Evolutionary conservation across 2,888 invertebrate species (phyloP).

Genomic region (Sinelater perroti): DNA sequence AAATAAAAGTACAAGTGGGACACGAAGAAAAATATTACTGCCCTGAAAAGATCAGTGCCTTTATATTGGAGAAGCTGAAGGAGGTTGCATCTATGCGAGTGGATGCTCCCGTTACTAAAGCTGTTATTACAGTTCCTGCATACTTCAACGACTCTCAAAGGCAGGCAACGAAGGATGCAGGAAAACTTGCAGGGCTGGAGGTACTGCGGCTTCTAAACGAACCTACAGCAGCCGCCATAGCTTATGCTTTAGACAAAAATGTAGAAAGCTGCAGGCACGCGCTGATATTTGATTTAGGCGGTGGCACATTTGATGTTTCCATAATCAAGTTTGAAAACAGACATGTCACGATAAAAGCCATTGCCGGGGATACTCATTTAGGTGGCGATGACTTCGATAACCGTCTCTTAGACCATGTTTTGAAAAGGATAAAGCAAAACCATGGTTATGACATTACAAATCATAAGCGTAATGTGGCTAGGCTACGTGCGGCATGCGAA

Average conservation of each 20-base stretch:
- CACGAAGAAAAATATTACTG: slow-evolving; percentile 88
- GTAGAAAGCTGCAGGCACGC: slow-evolving; percentile 82
- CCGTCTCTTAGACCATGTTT: slow-evolving; percentile 88
- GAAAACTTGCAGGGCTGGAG: slow-evolving; percentile 88
- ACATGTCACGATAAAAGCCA: slow-evolving; percentile 92
- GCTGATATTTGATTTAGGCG: slow-evolving; percentile 82
- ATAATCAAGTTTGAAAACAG: slow-evolving; percentile 94
- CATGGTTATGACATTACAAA: slow-evolving; percentile 88
- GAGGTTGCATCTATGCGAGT: slow-evolving; percentile 70
- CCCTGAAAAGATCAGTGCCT: slow-evolving; percentile 91
- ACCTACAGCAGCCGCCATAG: slow-evolving; percentile 91
- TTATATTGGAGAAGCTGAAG: slow-evolving; percentile 94
- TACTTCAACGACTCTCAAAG: slow-evolving; percentile 93
- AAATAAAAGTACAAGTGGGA: slow-evolving; percentile 85
- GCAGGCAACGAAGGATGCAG: slow-evolving; percentile 93
- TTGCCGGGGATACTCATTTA: slow-evolving; percentile 94
- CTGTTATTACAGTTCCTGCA: slow-evolving; percentile 90
- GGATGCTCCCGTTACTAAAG: slow-evolving; percentile 86
- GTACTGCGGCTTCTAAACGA: slow-evolving; percentile 92
- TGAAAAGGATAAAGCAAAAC: slow-evolving; percentile 90
- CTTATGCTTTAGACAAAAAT: slow-evolving; percentile 90
- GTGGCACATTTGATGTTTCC: slow-evolving; percentile 96
- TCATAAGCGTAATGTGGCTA: slow-evolving; percentile 90
- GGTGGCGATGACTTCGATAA: slow-evolving; percentile 95
- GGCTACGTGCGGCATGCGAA: slow-evolving; percentile 92